A percentile compares a stretch with the other conserved stretches of the same genome.
phyloP scores from a whole-genome alignment of 1,140 invertebrate species.

The Cyclargus thomasi region DNA sequence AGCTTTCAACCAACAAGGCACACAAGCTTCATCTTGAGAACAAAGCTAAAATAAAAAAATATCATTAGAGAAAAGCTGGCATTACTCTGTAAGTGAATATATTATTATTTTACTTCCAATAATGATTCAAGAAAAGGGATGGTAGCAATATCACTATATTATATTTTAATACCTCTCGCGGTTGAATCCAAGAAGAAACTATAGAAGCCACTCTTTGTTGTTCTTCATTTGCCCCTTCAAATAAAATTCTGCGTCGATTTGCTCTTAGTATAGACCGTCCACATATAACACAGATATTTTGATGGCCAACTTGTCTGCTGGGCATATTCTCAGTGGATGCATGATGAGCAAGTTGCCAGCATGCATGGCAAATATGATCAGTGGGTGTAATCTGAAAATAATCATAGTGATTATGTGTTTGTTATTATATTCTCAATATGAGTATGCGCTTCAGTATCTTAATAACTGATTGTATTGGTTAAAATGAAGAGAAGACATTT shows the following conservation, averaged over 20 bases:
- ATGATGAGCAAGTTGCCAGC: conserved; percentile 21
- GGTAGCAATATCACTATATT: background rate
- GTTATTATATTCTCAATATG: background rate
- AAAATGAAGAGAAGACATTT: background rate
- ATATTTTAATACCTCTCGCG: background rate
- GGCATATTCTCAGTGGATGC: conserved; percentile 7
- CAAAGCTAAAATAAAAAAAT: conserved; percentile 7
- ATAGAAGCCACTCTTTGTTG: background rate
- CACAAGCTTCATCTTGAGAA: background rate
- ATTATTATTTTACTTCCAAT: background rate
- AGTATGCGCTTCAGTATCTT: too few relatives aligned
- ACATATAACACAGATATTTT: background rate
- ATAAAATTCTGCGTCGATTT: background rate
- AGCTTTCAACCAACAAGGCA: background rate
- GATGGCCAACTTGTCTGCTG: background rate
- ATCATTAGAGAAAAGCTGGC: background rate
- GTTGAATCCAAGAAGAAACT: conserved; percentile 5
- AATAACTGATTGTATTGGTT: background rate
- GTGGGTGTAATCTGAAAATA: conserved; percentile 25
- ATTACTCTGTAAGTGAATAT: background rate
- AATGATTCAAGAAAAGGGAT: background rate
- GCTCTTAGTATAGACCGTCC: background rate
- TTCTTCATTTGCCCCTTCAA: conserved; percentile 8
- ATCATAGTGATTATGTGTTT: background rate
- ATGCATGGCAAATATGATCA: conserved; percentile 25